phyloP scores from a whole-genome alignment of 2,888 invertebrate species.

The Synergus japonicus region DNA sequence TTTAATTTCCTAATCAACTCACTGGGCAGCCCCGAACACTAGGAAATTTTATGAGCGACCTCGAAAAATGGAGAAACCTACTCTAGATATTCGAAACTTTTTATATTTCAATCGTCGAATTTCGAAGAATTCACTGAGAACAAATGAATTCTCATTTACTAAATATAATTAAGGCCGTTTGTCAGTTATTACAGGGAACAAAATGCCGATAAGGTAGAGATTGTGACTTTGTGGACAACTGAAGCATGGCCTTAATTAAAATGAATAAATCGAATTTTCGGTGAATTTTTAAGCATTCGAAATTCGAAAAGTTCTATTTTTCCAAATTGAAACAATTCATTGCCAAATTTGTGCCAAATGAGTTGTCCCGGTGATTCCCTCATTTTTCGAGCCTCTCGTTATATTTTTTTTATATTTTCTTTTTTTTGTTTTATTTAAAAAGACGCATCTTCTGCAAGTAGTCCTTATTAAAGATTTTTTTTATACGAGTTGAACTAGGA shows the following conservation, averaged over 20 bases:
- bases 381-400: neutral
- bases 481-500: conserved; percentile 14
- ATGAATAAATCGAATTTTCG: neutral
- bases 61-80: neutral
- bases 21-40: conserved; percentile 3
- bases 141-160: neutral
- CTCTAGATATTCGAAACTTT: neutral
- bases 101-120: neutral
- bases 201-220: no score
- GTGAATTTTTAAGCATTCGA: neutral
- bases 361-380: neutral
- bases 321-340: conserved; percentile 3
- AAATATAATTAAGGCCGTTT: no score
- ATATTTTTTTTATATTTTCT: neutral
- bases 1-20: neutral
- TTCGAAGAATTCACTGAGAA: neutral
- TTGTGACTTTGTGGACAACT: no score
- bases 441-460: neutral
- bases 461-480: conserved; percentile 24
- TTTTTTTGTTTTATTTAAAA: conserved; percentile 15
- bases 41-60: neutral
- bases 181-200: no score
- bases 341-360: conserved; percentile 7
- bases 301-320: neutral
- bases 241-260: no score